Conservation (phyloP, 2,113 vertebrate species). For the Macrotis lagotis region DNA sequence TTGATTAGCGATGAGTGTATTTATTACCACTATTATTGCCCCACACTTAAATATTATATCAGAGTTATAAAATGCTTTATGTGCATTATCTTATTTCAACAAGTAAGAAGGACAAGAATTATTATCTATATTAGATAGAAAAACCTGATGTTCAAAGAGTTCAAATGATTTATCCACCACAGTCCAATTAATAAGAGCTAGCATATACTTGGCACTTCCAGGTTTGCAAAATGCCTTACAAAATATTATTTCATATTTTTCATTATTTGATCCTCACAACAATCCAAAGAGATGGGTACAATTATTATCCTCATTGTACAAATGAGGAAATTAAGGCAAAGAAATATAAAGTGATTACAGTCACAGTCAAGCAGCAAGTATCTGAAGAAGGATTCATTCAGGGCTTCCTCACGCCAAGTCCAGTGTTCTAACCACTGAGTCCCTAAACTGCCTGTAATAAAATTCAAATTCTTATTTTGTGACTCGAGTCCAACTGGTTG, state of each 20-base stretch:
- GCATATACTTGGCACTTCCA: background rate
- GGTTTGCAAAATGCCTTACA: background rate
- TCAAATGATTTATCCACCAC: background rate
- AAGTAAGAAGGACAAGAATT: background rate
- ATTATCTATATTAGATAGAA: background rate
- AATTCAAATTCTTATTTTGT: too few species aligned
- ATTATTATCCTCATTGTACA: background rate
- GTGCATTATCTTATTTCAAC: background rate
- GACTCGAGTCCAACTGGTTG: background rate
- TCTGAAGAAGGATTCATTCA: conserved; percentile 9
- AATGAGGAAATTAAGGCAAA: background rate
- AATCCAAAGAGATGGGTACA: background rate
- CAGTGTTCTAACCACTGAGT: background rate
- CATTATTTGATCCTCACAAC: background rate
- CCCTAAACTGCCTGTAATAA: too few species aligned
- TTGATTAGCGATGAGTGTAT: background rate
- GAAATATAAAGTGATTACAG: background rate
- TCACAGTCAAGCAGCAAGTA: background rate
- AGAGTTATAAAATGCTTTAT: background rate
- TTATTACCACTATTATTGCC: background rate
- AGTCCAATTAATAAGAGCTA: background rate
- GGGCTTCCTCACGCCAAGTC: background rate
- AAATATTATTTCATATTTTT: background rate
- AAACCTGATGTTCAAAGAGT: background rate
- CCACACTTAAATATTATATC: background rate